These are phyloP conservation scores for Eurystomus gularis DNA, from an alignment of 2,113 vertebrate species.

Conservation along the genomic window DNA sequence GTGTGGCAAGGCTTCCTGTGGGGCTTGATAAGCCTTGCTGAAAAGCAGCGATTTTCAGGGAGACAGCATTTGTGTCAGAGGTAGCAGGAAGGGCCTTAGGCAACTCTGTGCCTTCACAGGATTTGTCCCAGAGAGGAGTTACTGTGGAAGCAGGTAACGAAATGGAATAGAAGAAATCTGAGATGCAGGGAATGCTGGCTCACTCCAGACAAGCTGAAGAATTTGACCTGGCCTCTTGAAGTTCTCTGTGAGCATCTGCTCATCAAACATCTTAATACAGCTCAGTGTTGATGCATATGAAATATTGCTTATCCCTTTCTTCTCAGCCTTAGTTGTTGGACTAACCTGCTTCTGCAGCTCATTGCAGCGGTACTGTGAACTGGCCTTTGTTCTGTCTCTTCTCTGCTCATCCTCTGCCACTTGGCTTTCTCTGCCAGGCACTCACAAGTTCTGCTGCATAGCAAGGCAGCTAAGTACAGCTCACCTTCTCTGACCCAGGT, in stretches of 20 bases:
- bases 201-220: background rate
- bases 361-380: background rate
- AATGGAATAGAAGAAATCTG: background rate
- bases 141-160: background rate
- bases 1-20: background rate
- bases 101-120: background rate
- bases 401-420: background rate
- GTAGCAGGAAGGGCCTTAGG: background rate
- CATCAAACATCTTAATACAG: background rate
- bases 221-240: background rate
- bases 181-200: background rate
- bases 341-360: background rate
- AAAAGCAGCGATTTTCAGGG: background rate
- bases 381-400: background rate
- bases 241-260: background rate
- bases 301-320: background rate
- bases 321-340: background rate
- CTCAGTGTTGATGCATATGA: background rate
- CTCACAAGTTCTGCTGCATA: background rate
- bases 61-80: background rate
- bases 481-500: constrained; percentile 47
- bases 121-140: background rate
- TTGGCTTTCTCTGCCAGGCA: background rate
- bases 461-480: background rate
- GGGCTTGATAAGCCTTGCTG: background rate